Base-by-base conservation (phyloP, 2,113 vertebrate genomes). In the Scophthalmus maximus region DNA sequence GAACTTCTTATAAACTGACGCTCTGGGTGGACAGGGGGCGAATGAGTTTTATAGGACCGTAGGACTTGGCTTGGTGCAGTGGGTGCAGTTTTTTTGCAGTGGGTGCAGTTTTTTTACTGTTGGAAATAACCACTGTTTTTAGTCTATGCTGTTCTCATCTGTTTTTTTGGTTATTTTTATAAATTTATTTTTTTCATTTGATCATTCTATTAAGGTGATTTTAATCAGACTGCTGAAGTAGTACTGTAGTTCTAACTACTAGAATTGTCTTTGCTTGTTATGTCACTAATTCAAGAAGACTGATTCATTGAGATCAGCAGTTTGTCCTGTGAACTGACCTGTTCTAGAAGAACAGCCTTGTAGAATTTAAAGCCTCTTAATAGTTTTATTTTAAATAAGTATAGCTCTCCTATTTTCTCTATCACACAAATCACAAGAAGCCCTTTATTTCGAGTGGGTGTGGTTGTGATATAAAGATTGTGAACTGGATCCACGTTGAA, bases 51-150 rank as follows among this genome's bases (percentile, higher is more conserved):
- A 12, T 26, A 57, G 68, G 18, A 44, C 7, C 8, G 5, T 8
- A 20, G 18, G 18, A 64, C 63, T 74, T 78, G 23, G 22, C 44
- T 76, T 63, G 15, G 30, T 61, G 23, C n/a, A n/a, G n/a, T n/a
- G n/a, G n/a, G n/a, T 38, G 27, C 20, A n/a, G 67, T 44, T 49
- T 74, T 34, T 68, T 56, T 62, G 9, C 49, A 59, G 30, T 11
- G 61, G 3, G 64, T 38, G 27, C 20, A n/a, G 67, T 44, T 49
- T 74, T 34, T 68, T 56, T 62, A 18, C 49, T 62, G 30, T 11
- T 64, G 3, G 64, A 83, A 85, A 75, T 78, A 74, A 81, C 61
- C 34, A 68, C 66, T 71, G 29, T 59, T 50, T 68, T 42, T 53
- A 62, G 22, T 70, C 18, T 36, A 30, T 46, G 22, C 30, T 57